Evolutionary conservation across 1,140 invertebrate genomes (phyloP), one percentile per base, ranked within the genome.

Genomic region (Asbolus verrucosus): DNA sequence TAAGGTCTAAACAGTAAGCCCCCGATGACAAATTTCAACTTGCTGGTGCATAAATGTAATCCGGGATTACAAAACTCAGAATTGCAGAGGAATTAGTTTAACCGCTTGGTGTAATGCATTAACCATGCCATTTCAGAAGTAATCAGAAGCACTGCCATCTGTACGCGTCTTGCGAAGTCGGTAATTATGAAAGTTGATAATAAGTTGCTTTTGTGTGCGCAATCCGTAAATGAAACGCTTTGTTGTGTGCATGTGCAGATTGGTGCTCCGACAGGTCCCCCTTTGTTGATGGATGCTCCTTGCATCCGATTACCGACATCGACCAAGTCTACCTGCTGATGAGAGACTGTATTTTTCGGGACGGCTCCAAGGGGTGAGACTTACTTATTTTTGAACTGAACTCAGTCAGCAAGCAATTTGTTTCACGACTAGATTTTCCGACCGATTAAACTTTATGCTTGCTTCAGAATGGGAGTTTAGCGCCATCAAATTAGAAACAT

Each of bases 71-170:
- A 54, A 54, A 54, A 54, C 46, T 54, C 46, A 24, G 46, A 54
- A 54, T 54, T 54, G 46, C 46, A 68, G 43, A 68, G 66, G 60
- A 68, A 59, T 68, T 68, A 68, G 66, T 68, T 67, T 68, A 67
- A 67, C 39, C 13, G 24, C 39, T 38, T 4, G 33, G 43, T 38
- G 36, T 59, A 61, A 61, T 60, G 50, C 50, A 69, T 61, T 65
- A 66, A 38, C 70, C 41, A 36, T 67, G 59, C 31, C 39, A 66
- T 71, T 71, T 71, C 65, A 46, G 31, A 71, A 71, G 65, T 71
- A 71, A 71, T 71, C 70, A 71, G 67, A 67, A 71, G 38, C 70
- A 62, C 21, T 63, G 50, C 43, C 70, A 67, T 71, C 70, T 71
- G 65, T 71, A 63, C 46, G 38, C 50, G 65, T 67, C 65, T 67